These are phyloP conservation scores for Corbicula japonica DNA, from an alignment of 2,888 invertebrate species.

Conservation along the genomic window DNA sequence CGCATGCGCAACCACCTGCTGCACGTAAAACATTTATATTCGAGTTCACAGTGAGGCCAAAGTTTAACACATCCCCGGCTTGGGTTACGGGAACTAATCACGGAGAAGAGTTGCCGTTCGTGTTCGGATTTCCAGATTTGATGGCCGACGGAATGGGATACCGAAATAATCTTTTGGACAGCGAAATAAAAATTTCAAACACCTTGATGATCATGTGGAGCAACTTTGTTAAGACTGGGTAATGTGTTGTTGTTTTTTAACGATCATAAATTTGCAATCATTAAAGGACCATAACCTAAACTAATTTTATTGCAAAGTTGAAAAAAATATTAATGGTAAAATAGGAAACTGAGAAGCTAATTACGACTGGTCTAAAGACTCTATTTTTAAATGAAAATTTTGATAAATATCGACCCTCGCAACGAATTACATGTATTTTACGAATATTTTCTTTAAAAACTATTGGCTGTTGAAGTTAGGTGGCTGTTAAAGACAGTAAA, in stretches of 20 bases:
- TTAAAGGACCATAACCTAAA: not conserved
- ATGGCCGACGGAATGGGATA: slow-evolving; percentile 91
- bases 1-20: slow-evolving; percentile 39
- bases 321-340: too few relatives aligned
- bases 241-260: slow-evolving; percentile 86
- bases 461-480: too few relatives aligned
- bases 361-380: too few relatives aligned
- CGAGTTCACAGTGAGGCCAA: slow-evolving; percentile 89
- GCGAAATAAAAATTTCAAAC: slow-evolving; percentile 93
- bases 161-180: slow-evolving; percentile 92
- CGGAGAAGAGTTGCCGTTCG: slow-evolving; percentile 97
- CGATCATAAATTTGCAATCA: not conserved
- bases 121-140: slow-evolving; percentile 90
- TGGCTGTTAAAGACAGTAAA: too few relatives aligned
- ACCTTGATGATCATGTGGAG: slow-evolving; percentile 98
- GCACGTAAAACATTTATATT: slow-evolving; percentile 50
- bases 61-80: slow-evolving; percentile 94
- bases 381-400: too few relatives aligned
- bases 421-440: too few relatives aligned
- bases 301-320: not conserved
- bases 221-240: slow-evolving; percentile 98
- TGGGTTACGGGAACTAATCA: slow-evolving; percentile 98
- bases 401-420: too few relatives aligned
- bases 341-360: too few relatives aligned
- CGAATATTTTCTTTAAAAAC: too few relatives aligned